Conservation (phyloP, 2,797 vertebrate genomes). For the Siniperca obscura region DNA sequence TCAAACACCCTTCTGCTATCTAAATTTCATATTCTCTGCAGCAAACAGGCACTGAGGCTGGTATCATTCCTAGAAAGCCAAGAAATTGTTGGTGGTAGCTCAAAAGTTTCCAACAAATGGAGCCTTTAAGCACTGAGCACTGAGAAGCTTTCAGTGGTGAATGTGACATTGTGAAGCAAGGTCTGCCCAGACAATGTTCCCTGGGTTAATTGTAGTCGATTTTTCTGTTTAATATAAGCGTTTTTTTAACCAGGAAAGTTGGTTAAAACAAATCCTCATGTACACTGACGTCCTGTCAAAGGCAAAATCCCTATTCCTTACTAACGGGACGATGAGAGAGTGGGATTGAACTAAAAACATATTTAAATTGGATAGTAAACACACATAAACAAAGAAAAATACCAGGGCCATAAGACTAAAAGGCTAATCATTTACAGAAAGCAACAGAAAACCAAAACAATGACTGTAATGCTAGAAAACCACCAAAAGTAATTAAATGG, state of each 20-base stretch:
- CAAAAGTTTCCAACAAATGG: slow-evolving; percentile 16
- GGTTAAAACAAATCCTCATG: background rate
- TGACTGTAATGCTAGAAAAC: slow-evolving; percentile 13
- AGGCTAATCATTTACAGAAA: slow-evolving; percentile 34
- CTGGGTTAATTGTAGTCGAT: background rate
- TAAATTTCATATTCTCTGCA: slow-evolving; percentile 26
- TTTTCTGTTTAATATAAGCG: background rate
- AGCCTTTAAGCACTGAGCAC: background rate
- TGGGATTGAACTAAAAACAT: background rate
- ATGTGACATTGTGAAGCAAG: slow-evolving; percentile 11
- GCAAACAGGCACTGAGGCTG: background rate
- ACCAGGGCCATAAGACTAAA: background rate
- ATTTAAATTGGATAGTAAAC: slow-evolving; percentile 6
- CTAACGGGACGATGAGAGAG: background rate
- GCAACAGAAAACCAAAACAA: slow-evolving; percentile 13
- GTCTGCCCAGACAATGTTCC: background rate
- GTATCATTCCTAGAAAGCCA: slow-evolving; percentile 11
- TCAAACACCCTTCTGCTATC: slow-evolving; percentile 30
- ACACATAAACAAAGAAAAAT: slow-evolving; percentile 13
- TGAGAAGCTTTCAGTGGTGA: slow-evolving; percentile 3
- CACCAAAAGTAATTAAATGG: slow-evolving; percentile 30
- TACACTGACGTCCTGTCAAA: background rate
- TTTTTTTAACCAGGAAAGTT: slow-evolving; percentile 7
- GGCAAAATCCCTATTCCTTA: background rate
- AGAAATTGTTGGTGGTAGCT: slow-evolving; percentile 4